Base-by-base conservation (phyloP, 2,797 vertebrate species). In the Rhabdomys pumilio region DNA sequence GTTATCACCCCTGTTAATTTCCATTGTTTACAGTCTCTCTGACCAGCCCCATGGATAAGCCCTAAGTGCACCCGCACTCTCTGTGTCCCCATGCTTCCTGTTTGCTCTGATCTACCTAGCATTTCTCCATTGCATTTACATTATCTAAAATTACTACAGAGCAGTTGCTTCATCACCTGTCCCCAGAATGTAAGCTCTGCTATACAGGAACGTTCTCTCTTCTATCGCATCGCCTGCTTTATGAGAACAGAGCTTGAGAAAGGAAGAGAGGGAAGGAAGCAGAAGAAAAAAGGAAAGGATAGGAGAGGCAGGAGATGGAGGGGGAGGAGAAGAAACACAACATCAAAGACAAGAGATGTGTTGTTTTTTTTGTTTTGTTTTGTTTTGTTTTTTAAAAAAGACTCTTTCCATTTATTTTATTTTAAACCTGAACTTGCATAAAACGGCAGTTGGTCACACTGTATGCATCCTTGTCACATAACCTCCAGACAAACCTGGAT, bases 351-450 rank as follows among this genome's bases (percentile, higher is more conserved):
- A 92, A 95, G 76, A 92, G 53, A 96, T 2, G 1, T 44, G 17
- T 55, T 50, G 50, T 10, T 11, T 50, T 50, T 50, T 57, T 95
- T 95, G 87, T 94, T 65, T 67, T 34, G 14, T 22, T 24, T 61
- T 26, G 4, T 26, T 61, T 61, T 65, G 29, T 65, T 65, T 65
- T 65, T 31, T 13, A 79, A 97, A 96, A 97, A 97, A 97, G 90
- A 94, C 90, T 29, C 38, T 38, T 38, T 38, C 41, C 31, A 77
- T 91, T 97, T 93, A 92, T 77, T 98, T 96, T 87, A 87, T 86
- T 95, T 97, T 83, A 92, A 95, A 96, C 69, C 57, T 72, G 76
- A 93, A 92, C 89, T 85, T 94, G 86, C 69, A 65, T 91, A 87
- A 97, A 93, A 84, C 44, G 59, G 89, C 14, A 26, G 61, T 65